Base-by-base conservation (phyloP, 2,113 vertebrate genomes). In the Hippocampus mohnikei region DNA sequence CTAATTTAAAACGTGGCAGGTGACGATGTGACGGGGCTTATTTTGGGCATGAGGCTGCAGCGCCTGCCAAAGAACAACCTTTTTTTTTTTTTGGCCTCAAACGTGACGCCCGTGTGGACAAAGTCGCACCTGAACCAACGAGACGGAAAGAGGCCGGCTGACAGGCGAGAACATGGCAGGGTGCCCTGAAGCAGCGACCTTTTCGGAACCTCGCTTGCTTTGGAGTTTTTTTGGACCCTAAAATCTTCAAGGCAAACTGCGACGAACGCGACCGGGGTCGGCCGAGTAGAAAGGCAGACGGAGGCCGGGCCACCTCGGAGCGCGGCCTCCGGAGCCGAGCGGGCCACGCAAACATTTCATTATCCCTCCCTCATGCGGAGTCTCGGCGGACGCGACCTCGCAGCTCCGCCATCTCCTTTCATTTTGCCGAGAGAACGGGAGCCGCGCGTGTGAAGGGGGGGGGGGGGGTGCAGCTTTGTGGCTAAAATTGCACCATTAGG, bases 401-500 rank as follows among this genome's bases (percentile, higher is more conserved):
- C 40, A 9, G 69, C 80, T 78, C 64, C 1, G 74, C 77, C 62
- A 65, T 80, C 84, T 76, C 50, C 86, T 84, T 79, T 84, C 78
- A 80, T 84, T 78, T 58, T 46, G 29, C 66, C 33, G 74, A 86
- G 58, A 78, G 75, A 76, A 85, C 85, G 70, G 81, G 79, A 69
- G 67, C 69, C 48, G 69, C 82, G 78, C 62, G 72, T 75, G 81
- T 61, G 84, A 87, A 89, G 83, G 80, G 84, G 86, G 68, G 81
- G 33, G 1, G 27, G 27, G 27, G 27, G 27, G 27, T n/a, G n/a
- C 81, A 75, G 79, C 77, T 79, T 86, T 72, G 84, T 89, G 73
- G 85, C 81, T 82, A 76, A 89, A 90, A 91, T 91, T 88, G 88
- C 71, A 88, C 90, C 73, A 90, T 91, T 91, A 60, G 58, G 58